phyloP scores from a whole-genome alignment of 2,888 invertebrate species.

The Thumatha senex region DNA sequence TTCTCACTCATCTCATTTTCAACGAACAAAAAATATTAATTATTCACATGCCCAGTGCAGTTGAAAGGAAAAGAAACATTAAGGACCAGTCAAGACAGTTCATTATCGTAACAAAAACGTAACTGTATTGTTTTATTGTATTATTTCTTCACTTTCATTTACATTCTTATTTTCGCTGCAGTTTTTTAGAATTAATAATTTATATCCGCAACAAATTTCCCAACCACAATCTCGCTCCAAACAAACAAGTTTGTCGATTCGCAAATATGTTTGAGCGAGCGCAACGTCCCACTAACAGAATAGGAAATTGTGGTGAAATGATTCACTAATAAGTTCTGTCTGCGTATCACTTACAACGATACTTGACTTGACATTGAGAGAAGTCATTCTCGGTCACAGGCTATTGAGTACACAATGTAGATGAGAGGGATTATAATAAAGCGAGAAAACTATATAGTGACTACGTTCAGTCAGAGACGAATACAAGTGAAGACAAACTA shows the following conservation, averaged over 20 bases:
- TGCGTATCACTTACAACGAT: constrained; percentile 3
- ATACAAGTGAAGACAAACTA: not conserved
- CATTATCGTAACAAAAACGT: too few species aligned
- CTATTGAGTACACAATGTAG: constrained; percentile 8
- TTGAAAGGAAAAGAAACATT: too few species aligned
- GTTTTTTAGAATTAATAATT: too few species aligned
- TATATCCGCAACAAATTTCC: not conserved
- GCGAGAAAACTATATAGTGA: constrained; percentile 11
- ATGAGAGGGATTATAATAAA: constrained; percentile 8
- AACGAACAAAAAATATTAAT: too few species aligned
- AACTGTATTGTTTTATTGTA: too few species aligned
- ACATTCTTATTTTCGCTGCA: too few species aligned
- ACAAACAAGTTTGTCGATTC: not conserved
- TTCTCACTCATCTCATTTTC: too few species aligned
- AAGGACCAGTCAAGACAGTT: too few species aligned
- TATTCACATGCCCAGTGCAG: too few species aligned
- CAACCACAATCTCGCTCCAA: not conserved
- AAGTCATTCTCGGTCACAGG: constrained; percentile 5
- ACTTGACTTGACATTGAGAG: constrained; percentile 15
- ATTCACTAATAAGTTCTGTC: constrained; percentile 3
- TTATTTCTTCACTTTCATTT: too few species aligned
- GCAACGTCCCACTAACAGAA: not conserved
- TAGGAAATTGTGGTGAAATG: not conserved
- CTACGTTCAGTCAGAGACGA: too few species aligned
- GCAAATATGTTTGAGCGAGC: not conserved